Conservation (phyloP, 2,797 vertebrate genomes). For the Phylloscopus collybita region DNA sequence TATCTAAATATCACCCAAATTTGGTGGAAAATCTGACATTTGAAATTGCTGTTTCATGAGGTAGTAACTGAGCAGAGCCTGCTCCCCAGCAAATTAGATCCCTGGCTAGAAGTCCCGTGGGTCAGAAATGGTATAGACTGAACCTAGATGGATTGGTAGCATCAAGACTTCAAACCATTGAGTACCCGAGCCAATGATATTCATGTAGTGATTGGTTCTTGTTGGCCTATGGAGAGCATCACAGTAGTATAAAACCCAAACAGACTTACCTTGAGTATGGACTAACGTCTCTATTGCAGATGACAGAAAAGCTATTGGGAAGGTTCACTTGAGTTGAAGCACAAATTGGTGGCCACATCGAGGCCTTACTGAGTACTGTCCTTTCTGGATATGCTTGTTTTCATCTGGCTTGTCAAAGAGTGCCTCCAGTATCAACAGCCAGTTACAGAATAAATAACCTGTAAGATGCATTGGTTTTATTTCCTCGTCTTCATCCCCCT, state of each 20-base stretch:
- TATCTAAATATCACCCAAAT: not conserved
- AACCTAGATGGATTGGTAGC: not conserved
- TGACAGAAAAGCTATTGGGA: not conserved
- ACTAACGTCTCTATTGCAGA: not conserved
- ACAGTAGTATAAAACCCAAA: not conserved
- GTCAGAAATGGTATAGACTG: not conserved
- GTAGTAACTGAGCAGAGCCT: not conserved
- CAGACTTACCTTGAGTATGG: not conserved
- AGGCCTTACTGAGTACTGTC: not conserved
- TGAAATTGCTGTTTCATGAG: not conserved
- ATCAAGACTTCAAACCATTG: not conserved
- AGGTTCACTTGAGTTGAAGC: not conserved
- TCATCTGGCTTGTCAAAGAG: not conserved
- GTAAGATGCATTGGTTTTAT: not conserved
- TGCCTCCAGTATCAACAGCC: not conserved
- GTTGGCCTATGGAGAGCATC: not conserved
- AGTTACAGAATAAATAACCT: not conserved
- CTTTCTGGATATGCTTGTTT: not conserved
- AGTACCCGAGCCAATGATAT: not conserved
- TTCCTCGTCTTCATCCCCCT: not conserved
- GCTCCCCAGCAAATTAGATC: not conserved
- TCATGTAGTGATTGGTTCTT: not conserved
- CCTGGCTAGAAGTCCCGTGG: not conserved
- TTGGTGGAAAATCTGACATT: not conserved
- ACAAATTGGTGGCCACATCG: not conserved